These are phyloP conservation scores for Dendronephthya gigantea DNA, from an alignment of 64 coral and sea anemone genomes.

Conservation along the genomic window DNA sequence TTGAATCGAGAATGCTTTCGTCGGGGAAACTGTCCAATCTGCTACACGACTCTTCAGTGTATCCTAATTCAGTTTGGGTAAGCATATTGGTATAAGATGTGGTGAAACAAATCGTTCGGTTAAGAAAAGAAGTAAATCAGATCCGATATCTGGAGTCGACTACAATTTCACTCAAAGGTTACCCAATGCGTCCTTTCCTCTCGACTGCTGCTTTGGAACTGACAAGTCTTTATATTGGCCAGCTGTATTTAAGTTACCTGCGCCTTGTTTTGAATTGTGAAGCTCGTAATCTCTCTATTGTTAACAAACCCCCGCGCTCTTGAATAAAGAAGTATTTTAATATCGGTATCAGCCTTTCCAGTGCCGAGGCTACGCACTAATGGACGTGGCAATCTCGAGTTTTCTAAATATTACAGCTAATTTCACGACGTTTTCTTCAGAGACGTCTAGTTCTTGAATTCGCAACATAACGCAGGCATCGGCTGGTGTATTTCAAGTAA, in stretches of 20 bases:
- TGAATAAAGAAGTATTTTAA: background rate
- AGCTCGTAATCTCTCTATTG: slow-evolving; percentile 7
- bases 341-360: background rate
- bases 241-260: slow-evolving; percentile 15
- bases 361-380: background rate
- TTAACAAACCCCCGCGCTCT: slow-evolving; percentile 2
- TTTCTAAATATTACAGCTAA: background rate
- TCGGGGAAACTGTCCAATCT: background rate
- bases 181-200: background rate
- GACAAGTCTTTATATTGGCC: background rate
- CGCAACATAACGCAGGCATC: background rate
- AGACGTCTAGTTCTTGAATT: background rate
- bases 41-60: background rate
- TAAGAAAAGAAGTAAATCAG: background rate
- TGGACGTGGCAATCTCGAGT: background rate
- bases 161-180: background rate
- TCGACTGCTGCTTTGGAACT: background rate
- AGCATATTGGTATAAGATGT: background rate
- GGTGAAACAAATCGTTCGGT: background rate
- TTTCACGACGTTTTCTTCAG: background rate
- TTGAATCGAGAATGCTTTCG: background rate
- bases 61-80: background rate
- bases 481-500: background rate
- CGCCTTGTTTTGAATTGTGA: background rate
- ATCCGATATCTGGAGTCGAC: background rate